Percentiles rank a stretch among this genome's conserved stretches.
Evolutionary conservation across 2,797 vertebrate species (phyloP).

Genomic region (Antennarius maculatus): DNA sequence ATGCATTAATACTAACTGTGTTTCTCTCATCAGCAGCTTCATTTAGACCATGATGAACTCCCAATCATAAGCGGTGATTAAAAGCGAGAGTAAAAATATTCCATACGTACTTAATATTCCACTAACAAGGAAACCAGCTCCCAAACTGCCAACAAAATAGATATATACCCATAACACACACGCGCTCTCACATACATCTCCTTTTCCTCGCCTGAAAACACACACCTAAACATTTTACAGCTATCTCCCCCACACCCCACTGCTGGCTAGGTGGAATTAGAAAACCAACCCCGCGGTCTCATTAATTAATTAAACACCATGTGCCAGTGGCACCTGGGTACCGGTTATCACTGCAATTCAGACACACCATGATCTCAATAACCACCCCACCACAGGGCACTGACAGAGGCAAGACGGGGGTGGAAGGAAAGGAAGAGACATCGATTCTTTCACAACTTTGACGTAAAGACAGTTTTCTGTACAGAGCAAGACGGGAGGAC

Average conservation of each 20-base stretch:
- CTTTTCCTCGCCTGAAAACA: conserved; percentile 70
- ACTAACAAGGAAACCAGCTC: conserved; percentile 80
- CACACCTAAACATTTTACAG: conserved; percentile 72
- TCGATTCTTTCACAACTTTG: conserved; percentile 47
- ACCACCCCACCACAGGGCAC: conserved; percentile 74
- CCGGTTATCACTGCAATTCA: conserved; percentile 80
- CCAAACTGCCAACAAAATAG: conserved; percentile 84
- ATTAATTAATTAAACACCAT: conserved; percentile 82
- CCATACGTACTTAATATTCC: conserved; percentile 79
- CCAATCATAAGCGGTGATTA: conserved; percentile 77
- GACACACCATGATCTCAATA: conserved; percentile 78
- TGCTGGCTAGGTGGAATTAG: conserved; percentile 76
- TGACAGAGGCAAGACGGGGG: conserved; percentile 1
- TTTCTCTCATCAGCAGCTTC: conserved; percentile 74
- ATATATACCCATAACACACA: conserved; percentile 65
- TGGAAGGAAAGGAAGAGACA: conserved; percentile 23
- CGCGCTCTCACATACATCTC: conserved; percentile 65
- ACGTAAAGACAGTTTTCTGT: conserved; percentile 42
- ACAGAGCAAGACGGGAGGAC: conserved; percentile 9
- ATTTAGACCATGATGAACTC: conserved; percentile 79
- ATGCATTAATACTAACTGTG: conserved; percentile 62
- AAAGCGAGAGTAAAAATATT: conserved; percentile 84
- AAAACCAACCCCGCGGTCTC: conserved; percentile 78
- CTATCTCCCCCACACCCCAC: conserved; percentile 64
- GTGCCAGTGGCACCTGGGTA: conserved; percentile 76